Base-by-base conservation (phyloP, 2,797 vertebrate genomes). In the Microtus agrestis region DNA sequence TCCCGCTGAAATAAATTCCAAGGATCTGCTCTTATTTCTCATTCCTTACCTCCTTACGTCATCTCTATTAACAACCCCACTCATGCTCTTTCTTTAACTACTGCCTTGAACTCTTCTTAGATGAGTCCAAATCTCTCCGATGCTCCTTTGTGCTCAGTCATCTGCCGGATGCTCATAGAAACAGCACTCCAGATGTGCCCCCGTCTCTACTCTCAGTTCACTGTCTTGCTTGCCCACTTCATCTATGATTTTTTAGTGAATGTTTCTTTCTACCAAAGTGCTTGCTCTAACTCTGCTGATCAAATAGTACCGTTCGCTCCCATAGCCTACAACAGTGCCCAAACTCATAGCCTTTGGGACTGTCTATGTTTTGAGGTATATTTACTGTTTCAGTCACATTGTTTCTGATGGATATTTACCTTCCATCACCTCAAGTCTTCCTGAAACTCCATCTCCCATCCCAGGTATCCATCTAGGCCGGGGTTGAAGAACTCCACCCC, bases 361-460 rank as follows among this genome's bases (percentile, higher is more conserved):
- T 27, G 34, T 88, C 73, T 77, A 51, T 10, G 65, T 7, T 46
- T 54, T 87, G 31, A 7, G 43, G 12, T 21, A 0, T 69, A 51
- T 61, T 91, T 91, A 27, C 19, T 37, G 84, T 29, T 91, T 91
- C 37, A 82, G 61, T 19, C 56, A 91, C 10, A 59, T 59, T 94
- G 67, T 91, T 67, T n/a, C 87, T 46, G 43, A 85, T 48, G 67
- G 63, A 25, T 11, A 48, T 34, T 19, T 48, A 6, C 81, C 43
- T 85, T 48, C 67, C 25, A 43, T 37, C 61, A 43, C 29, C 14
- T 74, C 19, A 59, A 29, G 13, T 6, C 23, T 94, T 76, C 46
- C 37, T 25, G 2, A 89, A 51, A 11, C 4, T 19, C 37, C 11
- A 11, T 29, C 40, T 65, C 43, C 9, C 61, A 88, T 76, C 6